Evolutionary conservation across 2,113 vertebrate species (phyloP).

Genomic region (Heterotilapia buettikoferi): DNA sequence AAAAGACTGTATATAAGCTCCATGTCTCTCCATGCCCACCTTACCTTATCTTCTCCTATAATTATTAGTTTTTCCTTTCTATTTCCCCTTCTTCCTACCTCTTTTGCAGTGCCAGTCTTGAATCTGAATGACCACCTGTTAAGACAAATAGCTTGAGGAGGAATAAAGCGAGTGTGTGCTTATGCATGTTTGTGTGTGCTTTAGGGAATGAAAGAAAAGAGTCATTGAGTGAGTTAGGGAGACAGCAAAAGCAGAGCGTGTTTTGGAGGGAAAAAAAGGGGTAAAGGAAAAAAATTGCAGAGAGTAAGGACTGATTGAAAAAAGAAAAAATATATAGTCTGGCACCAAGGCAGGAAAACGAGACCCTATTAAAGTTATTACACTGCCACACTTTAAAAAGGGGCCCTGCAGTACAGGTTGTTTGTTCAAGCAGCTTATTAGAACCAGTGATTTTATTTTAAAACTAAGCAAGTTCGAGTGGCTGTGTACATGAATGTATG

Average conservation of each 20-base stretch:
- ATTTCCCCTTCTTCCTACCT: neutral
- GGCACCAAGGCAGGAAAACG: neutral
- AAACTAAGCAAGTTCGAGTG: neutral
- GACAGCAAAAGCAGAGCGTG: neutral
- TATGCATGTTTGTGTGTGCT: neutral
- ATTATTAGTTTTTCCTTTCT: neutral
- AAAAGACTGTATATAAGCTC: neutral
- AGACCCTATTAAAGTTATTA: neutral
- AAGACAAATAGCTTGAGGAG: conserved; percentile 25
- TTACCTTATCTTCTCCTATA: neutral
- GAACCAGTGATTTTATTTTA: neutral
- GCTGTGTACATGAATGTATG: neutral
- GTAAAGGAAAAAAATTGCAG: neutral
- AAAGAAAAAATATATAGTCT: neutral
- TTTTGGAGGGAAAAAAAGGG: neutral
- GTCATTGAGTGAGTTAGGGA: conserved; percentile 32
- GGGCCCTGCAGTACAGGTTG: neutral
- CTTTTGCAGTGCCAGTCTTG: conserved; percentile 28
- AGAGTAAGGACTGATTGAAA: neutral
- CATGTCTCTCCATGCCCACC: neutral
- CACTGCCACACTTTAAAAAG: neutral
- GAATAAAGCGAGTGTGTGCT: neutral
- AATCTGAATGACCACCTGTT: conserved; percentile 66
- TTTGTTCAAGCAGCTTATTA: neutral
- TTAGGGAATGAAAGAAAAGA: conserved; percentile 21